These are phyloP conservation scores for Brevimyrus niger DNA, from an alignment of 2,113 vertebrate species.

Conservation along the genomic window DNA sequence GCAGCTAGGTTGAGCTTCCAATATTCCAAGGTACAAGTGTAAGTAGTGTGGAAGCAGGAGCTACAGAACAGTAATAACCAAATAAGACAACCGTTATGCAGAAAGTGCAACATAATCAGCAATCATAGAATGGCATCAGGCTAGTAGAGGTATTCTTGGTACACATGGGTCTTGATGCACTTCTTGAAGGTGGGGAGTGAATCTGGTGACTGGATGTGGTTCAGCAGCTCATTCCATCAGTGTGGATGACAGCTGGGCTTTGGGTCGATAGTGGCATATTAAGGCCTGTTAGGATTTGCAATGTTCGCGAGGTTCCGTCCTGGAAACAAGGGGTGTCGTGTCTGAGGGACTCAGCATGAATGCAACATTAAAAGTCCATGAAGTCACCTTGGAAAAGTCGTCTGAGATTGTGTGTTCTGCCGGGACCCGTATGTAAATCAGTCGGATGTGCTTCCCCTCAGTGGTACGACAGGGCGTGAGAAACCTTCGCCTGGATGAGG, in stretches of 20 bases:
- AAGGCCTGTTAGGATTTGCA: not conserved
- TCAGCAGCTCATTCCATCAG: not conserved
- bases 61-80: not conserved
- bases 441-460: constrained; percentile 35
- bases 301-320: not conserved
- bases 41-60: not conserved
- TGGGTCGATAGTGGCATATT: not conserved
- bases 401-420: not conserved
- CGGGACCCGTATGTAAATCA: not conserved
- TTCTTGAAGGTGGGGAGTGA: not conserved
- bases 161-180: not conserved
- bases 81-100: not conserved
- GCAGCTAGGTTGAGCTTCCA: not conserved
- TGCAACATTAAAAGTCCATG: not conserved
- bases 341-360: not conserved
- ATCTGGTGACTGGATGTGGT: not conserved
- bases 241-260: not conserved
- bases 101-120: not conserved
- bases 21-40: not conserved
- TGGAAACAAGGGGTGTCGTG: not conserved
- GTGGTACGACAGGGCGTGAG: constrained; percentile 72
- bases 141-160: not conserved
- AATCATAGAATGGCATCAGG: not conserved
- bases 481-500: constrained; percentile 73
- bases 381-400: not conserved